These are phyloP conservation scores for Plebejus melissa DNA, from an alignment of 2,888 invertebrate genomes.

Conservation along the genomic window DNA sequence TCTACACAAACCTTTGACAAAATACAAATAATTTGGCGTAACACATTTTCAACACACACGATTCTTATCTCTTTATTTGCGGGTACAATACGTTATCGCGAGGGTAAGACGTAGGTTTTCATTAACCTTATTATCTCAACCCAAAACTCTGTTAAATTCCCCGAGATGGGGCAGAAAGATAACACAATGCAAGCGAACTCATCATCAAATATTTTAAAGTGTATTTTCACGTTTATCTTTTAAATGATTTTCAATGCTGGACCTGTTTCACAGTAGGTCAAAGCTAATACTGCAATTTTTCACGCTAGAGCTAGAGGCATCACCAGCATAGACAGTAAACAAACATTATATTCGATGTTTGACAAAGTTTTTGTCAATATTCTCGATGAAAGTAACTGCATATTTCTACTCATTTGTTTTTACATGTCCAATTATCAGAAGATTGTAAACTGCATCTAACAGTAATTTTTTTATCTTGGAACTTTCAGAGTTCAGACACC, in stretches of 20 bases:
- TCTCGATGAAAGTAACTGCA: neutral
- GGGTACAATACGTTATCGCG: neutral
- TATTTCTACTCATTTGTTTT: neutral
- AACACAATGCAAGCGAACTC: neutral
- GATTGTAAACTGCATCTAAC: neutral
- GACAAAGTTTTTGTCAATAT: too few species aligned
- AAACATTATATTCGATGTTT: too few species aligned
- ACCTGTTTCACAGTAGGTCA: too few species aligned
- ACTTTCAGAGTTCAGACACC: neutral
- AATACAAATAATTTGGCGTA: neutral
- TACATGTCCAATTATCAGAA: too few species aligned
- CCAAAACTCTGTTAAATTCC: neutral
- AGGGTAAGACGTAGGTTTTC: neutral
- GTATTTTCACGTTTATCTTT: neutral
- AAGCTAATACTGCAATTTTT: too few species aligned
- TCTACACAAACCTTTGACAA: neutral
- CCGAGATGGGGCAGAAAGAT: neutral
- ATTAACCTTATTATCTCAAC: neutral
- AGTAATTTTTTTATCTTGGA: neutral
- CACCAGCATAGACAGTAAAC: too few species aligned
- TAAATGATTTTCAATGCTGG: neutral
- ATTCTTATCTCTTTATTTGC: neutral
- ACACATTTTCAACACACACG: neutral
- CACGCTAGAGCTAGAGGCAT: too few species aligned
- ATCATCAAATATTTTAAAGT: neutral